These are phyloP conservation scores for Melanerpes aurifrons DNA, from an alignment of 2,113 vertebrate species.

Conservation along the genomic window DNA sequence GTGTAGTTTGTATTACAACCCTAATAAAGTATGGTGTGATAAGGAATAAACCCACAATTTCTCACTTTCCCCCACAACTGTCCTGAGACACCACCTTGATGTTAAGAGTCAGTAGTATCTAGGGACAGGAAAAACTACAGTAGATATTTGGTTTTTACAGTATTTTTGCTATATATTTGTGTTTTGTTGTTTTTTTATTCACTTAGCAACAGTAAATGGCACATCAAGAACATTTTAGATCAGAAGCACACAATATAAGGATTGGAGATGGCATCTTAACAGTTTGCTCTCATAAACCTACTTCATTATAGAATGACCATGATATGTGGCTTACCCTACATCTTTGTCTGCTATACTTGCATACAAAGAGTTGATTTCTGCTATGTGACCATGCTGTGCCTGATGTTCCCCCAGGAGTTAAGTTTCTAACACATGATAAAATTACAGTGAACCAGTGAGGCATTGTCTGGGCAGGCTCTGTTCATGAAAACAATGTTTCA, in stretches of 20 bases:
- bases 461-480: not conserved
- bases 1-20: not conserved
- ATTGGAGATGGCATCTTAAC: not conserved
- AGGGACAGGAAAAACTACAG: not conserved
- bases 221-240: not conserved
- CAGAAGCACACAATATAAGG: not conserved
- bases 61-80: not conserved
- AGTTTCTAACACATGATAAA: slow-evolving; percentile 1
- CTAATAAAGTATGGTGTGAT: not conserved
- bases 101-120: not conserved
- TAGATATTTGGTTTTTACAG: not conserved
- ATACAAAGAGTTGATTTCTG: not conserved
- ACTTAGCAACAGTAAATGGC: not conserved
- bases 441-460: not conserved
- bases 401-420: not conserved
- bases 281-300: too few relatives aligned
- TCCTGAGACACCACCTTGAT: not conserved
- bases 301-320: too few relatives aligned
- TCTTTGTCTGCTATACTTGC: not conserved
- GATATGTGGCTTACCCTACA: not conserved
- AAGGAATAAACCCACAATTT: not conserved
- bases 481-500: slow-evolving; percentile 21
- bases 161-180: not conserved
- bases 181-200: not conserved
- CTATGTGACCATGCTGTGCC: not conserved